Evolutionary conservation across 2,113 vertebrate species (phyloP).

Genomic region (Crotalus helleri): DNA sequence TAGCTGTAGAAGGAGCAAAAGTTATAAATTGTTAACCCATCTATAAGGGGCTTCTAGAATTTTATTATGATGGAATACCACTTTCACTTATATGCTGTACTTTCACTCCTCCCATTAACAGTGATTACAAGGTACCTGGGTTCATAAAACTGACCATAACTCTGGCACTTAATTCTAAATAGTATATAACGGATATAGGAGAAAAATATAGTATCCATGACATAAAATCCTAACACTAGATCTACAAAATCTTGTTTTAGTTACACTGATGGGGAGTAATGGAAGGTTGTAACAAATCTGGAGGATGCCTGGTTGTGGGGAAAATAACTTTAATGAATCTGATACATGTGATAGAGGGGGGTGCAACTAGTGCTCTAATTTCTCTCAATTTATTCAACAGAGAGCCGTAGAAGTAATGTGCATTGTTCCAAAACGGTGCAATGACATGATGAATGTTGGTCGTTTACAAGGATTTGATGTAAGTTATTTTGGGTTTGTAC

Average conservation of each 20-base stretch:
- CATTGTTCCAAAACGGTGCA: constrained; percentile 94
- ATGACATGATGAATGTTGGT: constrained; percentile 99
- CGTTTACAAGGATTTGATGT: constrained; percentile 98
- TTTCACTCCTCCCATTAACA: background rate
- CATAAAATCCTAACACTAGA: background rate
- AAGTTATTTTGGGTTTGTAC: constrained; percentile 53
- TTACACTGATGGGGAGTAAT: background rate
- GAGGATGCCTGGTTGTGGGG: background rate
- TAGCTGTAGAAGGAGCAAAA: background rate
- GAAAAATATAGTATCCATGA: background rate
- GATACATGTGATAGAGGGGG: background rate
- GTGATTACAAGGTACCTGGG: background rate
- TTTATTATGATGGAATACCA: background rate
- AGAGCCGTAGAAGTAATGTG: constrained; percentile 98
- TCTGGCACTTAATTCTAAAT: background rate
- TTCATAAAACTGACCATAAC: background rate
- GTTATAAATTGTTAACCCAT: background rate
- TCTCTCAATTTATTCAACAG: constrained; percentile 68
- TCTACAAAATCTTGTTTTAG: background rate
- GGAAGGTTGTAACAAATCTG: background rate
- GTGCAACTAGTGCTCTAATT: background rate
- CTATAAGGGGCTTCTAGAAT: background rate
- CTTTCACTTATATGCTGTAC: background rate
- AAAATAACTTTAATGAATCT: background rate
- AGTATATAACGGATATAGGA: background rate